phyloP scores from a whole-genome alignment of 2,797 vertebrate species.

The Neolamprologus multifasciatus region DNA sequence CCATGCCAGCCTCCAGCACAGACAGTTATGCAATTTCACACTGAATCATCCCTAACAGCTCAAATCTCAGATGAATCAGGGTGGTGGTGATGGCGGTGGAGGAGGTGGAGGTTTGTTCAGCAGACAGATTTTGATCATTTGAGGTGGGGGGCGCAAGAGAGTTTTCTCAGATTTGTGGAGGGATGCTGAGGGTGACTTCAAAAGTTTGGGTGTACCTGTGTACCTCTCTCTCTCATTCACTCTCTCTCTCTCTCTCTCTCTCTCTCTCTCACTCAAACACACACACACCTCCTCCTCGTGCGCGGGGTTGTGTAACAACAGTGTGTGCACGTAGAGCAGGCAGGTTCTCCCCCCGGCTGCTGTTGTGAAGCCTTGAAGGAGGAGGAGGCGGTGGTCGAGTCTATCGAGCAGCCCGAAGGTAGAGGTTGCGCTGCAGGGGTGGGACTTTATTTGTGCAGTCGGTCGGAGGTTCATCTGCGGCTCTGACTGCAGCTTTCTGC shows the following conservation, averaged over 20 bases:
- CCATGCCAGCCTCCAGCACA: neutral
- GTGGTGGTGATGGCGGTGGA: neutral
- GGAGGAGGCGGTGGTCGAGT: conserved; percentile 20
- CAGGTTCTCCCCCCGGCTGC: conserved; percentile 1
- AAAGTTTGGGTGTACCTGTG: conserved; percentile 18
- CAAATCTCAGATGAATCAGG: neutral
- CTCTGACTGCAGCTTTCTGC: conserved; percentile 40
- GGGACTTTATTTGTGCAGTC: conserved; percentile 67
- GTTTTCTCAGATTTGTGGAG: neutral
- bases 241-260: too few relatives aligned
- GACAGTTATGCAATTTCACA: conserved; percentile 12
- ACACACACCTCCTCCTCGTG: neutral
- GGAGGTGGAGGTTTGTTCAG: neutral
- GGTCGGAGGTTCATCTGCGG: conserved; percentile 19
- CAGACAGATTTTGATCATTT: neutral
- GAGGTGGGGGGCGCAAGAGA: neutral
- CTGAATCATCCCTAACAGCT: conserved; percentile 26
- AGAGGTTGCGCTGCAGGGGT: conserved; percentile 75
- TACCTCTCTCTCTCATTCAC: neutral
- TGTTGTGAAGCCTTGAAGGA: neutral
- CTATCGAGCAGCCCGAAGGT: conserved; percentile 38
- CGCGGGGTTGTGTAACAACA: conserved; percentile 24
- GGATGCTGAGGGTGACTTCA: neutral
- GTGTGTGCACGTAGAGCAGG: neutral
- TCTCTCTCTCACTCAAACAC: neutral